Evolutionary conservation across 2,113 vertebrate species (phyloP), one percentile per base, ranked within the genome.

Genomic region (Dipodomys stephensi): DNA sequence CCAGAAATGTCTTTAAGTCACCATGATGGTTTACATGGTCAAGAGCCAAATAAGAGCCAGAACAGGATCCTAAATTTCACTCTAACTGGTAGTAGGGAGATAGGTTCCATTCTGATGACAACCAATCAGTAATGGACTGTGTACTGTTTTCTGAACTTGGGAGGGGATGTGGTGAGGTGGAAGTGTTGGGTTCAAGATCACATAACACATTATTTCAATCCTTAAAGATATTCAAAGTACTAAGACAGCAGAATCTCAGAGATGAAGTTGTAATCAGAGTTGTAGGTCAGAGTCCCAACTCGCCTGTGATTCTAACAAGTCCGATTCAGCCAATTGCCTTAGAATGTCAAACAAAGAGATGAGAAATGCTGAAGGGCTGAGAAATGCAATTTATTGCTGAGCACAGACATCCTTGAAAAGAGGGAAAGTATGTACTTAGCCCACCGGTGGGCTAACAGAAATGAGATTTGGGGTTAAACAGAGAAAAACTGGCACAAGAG

Each of bases 11-110:
- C 3, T 65, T 16, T 79, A 62, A 76, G 80, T 86, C 60, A 57
- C 35, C 32, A 64, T 60, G 28, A 19, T 73, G 39, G 6, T 5
- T 81, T 77, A 35, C 6, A 65, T 77, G 49, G 3, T 74, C 20
- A 81, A 88, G 88, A 13, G 12, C 9, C 35, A 81, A 83, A 27
- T 25, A 88, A 68, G 32, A 71, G 6, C n/a, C 62, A 91, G 4
- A 90, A 95, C 80, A 62, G 8, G 0, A 76, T 67, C 4, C n/a
- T 11, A 85, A 39, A 79, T 93, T 71, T 92, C n/a, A 86, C 5
- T 1, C 19, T 32, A 49, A 20, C 53, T 32, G 39, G 1, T 6
- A 49, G 74, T 11, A 8, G 6, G 65, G 11, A 68, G 30, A 89
- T 2, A 27, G 30, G 28, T n/a, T 86, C 12, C 25, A 77, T 20